Evolutionary conservation across 1,140 invertebrate species (phyloP).

Genomic region (Pseudomyrmex gracilis): DNA sequence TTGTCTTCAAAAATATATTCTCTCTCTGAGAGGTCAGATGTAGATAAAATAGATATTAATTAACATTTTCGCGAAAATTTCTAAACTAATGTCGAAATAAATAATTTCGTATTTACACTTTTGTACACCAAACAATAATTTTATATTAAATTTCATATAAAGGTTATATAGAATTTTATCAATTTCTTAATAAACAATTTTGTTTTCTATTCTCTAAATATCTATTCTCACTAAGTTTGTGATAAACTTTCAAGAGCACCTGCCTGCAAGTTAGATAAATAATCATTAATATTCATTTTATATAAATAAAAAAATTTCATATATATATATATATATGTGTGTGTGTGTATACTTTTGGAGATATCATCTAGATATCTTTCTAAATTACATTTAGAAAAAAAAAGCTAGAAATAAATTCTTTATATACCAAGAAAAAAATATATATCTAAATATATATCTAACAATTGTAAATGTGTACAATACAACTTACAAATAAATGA

Average conservation of each 20-base stretch:
- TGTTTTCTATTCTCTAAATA: slow-evolving; percentile 29
- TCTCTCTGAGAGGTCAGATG: background rate
- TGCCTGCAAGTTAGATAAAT: slow-evolving; percentile 55
- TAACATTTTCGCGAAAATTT: slow-evolving; percentile 15
- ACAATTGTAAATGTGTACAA: background rate
- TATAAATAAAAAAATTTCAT: background rate
- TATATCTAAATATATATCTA: background rate
- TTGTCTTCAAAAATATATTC: no score
- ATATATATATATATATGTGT: no score
- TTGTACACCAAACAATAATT: slow-evolving; percentile 22
- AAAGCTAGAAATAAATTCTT: slow-evolving; percentile 1
- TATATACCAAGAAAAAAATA: no score
- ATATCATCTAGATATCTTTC: slow-evolving; percentile 11
- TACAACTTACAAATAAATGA: no score
- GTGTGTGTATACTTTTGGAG: slow-evolving; percentile 6
- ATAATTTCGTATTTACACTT: background rate
- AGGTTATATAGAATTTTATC: slow-evolving; percentile 17
- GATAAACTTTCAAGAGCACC: slow-evolving; percentile 39
- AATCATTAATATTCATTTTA: slow-evolving; percentile 11
- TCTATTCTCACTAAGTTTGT: slow-evolving; percentile 22
- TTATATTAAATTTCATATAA: slow-evolving; percentile 26
- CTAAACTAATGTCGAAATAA: slow-evolving; percentile 23
- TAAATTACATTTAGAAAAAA: slow-evolving; percentile 40
- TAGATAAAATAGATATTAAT: background rate
- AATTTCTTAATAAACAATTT: slow-evolving; percentile 5